Base-by-base conservation (phyloP, 1,140 invertebrate genomes). In the Branchinecta lindahli region DNA sequence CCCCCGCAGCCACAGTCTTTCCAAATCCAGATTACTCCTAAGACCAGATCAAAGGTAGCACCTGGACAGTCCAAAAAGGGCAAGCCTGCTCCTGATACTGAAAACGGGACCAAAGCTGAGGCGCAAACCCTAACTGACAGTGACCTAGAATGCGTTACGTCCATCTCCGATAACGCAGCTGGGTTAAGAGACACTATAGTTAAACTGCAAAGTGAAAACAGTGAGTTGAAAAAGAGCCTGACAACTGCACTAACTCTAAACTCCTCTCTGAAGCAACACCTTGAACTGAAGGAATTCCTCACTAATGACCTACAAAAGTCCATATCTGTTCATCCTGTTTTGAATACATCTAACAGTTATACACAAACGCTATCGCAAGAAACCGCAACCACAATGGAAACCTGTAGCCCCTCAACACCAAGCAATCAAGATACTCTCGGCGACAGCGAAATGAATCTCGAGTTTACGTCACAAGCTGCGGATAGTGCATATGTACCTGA, bases 251-350 rank as follows among this genome's bases (percentile, higher is more conserved):
- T 12, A 61, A 15, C 52, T 61, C 52, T 15, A 12, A 61, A 20
- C 18, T 15, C 12, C 12, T 15, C 52, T 61, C 18, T 61, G 52
- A 20, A 61, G 18, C 12, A 61, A 15, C 52, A 61, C 12, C 18
- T 61, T 61, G 52, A 61, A 61, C 52, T 61, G 12, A 61, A 61
- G 18, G 52, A 61, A 61, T 61, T 15, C 52, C 52, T 61, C 52
- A 61, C 6, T 61, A 61, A 20, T 61, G 18, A 61, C 52, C 12
- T 61, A 12, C 52, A 61, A 61, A 61, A 61, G 18, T 20, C 52
- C 33, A 5, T 33, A 33, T 33, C 33, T 33, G 33, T 33, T 33
- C 33, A 33, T 33, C 33, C 33, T 33, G 33, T 33, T 33, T 33
- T 33, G 33, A 33, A 33, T 33, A 33, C 33, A 33, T 33, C 33